Base-by-base conservation (phyloP, 2,797 vertebrate genomes). In the Anguilla marmorata region DNA sequence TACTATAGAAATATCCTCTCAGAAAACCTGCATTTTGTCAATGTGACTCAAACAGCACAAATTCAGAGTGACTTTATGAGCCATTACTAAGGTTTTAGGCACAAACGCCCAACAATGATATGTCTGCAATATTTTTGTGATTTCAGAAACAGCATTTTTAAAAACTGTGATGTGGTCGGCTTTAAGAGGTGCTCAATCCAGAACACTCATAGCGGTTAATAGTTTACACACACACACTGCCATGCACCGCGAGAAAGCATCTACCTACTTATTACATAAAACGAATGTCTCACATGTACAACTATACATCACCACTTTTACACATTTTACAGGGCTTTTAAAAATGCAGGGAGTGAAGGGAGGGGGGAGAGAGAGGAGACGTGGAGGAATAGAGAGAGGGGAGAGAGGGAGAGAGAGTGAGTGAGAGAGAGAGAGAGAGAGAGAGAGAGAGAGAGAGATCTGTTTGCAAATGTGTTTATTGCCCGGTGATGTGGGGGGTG, bases 391-490 rank as follows among this genome's bases (percentile, higher is more conserved):
- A 33, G 74, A 33, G n/a, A 72, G 50, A 24, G 2, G 50, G n/a
- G 24, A 14, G 48, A 84, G 82, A 27, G 48, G 27, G 19, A 84
- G 50, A 56, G 82, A 37, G 84, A 14, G 14, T 8, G 12, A 12
- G 14, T 72, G 24, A 8, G 21, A 27, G 52, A n/a, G 14, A 87
- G 56, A 45, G 19, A 33, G 50, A 69, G 52, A 52, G 83, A 24
- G 27, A 8, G 3, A 80, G 19, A 5, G 50, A 87, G 86, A 79
- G 52, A 54, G 21, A 72, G 74, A 76, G 58, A 74, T 85, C 88
- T 86, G 88, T 91, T 90, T 84, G 85, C 87, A 24, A 66, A 90
- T 37, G 54, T 50, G 79, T 91, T 93, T 90, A 93, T 92, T 87
- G 87, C 88, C 88, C 88, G 89, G 85, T 89, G 58, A 90, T 92